phyloP scores from a whole-genome alignment of 2,113 vertebrate genomes.

The Dryoscopus gambensis region DNA sequence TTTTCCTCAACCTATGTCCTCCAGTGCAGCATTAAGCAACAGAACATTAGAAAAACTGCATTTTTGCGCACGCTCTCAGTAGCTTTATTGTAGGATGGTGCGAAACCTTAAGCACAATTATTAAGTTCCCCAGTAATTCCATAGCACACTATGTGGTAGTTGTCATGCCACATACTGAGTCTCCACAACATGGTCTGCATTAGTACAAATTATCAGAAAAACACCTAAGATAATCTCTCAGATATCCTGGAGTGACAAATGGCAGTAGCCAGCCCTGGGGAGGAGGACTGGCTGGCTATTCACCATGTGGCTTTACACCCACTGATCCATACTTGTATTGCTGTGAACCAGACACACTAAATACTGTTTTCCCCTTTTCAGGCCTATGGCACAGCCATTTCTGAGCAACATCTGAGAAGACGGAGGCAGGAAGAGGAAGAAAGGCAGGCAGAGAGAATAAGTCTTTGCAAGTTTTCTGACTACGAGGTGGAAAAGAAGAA shows the following conservation, averaged over 20 bases:
- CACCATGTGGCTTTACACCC: not conserved
- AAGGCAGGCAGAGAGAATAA: not conserved
- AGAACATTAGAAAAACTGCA: not conserved
- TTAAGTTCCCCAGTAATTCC: not conserved
- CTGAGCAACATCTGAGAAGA: not conserved
- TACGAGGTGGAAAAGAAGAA: not conserved
- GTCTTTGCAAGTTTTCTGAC: not conserved
- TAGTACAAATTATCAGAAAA: not conserved
- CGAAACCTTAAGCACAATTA: not conserved
- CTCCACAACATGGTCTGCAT: not conserved
- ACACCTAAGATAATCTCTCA: not conserved
- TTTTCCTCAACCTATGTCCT: not conserved
- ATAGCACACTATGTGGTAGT: not conserved
- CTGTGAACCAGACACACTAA: not conserved
- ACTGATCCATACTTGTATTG: not conserved
- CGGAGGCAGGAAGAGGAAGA: not conserved
- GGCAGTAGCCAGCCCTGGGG: not conserved
- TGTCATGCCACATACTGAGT: not conserved
- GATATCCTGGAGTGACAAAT: not conserved
- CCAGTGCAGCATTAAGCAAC: not conserved
- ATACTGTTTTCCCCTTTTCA: not conserved
- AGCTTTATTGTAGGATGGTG: not conserved
- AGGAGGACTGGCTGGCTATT: not conserved
- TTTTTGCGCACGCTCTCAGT: not conserved
- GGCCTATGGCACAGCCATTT: not conserved